Conservation (phyloP, 2,888 invertebrate genomes). For the Psylliodes chrysocephalus region DNA sequence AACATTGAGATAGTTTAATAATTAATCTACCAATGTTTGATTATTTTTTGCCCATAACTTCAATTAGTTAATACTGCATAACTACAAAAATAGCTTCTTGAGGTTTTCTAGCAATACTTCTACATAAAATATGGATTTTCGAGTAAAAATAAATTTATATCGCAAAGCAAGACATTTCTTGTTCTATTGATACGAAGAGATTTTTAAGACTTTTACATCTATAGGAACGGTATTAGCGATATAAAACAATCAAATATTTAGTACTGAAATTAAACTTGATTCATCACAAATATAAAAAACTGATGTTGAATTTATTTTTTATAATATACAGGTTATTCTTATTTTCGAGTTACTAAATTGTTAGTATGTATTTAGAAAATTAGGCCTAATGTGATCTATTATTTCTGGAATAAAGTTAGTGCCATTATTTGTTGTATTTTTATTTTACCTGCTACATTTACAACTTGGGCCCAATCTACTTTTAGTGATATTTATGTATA, state of each 20-base stretch:
- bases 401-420: constrained; percentile 18
- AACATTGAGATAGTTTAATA: no score
- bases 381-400: constrained; percentile 23
- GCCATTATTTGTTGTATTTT: background rate
- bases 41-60: no score
- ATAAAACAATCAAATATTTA: constrained; percentile 1
- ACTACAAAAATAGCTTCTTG: no score
- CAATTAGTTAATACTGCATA: no score
- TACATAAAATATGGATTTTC: background rate
- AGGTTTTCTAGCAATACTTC: no score
- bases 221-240: background rate
- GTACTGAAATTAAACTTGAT: constrained; percentile 4
- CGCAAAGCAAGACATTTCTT: background rate
- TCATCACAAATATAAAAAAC: background rate
- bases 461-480: no score
- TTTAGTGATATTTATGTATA: no score
- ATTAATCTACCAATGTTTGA: no score
- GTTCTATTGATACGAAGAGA: background rate
- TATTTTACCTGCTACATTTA: no score
- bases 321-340: constrained; percentile 1
- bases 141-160: background rate
- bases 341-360: constrained; percentile 6
- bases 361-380: constrained; percentile 1
- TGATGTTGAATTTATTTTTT: constrained; percentile 8
- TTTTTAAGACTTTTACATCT: background rate